Conservation (phyloP, 92 coral and sea anemone species). For the Palythoa caribaeorum region DNA sequence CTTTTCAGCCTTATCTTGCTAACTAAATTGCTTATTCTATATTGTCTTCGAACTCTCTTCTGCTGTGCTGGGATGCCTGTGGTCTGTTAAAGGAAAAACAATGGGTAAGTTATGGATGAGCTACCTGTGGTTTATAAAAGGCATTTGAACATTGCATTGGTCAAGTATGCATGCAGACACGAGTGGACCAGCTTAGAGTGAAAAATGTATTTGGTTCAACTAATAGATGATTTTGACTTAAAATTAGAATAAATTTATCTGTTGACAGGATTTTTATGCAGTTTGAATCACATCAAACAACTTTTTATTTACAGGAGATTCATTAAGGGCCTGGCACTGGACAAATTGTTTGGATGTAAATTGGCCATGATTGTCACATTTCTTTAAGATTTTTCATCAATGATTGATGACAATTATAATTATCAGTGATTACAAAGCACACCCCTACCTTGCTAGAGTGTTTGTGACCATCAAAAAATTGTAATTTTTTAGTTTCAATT, state of each 20-base stretch:
- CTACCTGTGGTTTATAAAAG: slow-evolving; percentile 15
- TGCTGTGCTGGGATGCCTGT: slow-evolving; percentile 38
- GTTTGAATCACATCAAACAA: no score
- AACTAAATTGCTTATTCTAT: slow-evolving; percentile 33
- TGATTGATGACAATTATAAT: no score
- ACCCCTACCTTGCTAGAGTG: no score
- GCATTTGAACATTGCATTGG: background rate
- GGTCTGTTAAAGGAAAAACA: slow-evolving; percentile 24
- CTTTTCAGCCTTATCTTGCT: background rate
- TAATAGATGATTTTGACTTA: background rate
- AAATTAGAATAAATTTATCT: background rate
- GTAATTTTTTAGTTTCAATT: no score
- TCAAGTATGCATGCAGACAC: background rate
- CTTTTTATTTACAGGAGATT: no score
- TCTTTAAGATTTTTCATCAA: no score
- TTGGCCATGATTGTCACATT: no score
- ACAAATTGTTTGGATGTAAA: no score
- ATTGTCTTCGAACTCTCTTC: slow-evolving; percentile 32
- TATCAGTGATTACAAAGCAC: no score
- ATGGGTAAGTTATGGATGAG: slow-evolving; percentile 21
- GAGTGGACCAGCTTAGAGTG: slow-evolving; percentile 24
- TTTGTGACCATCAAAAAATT: no score
- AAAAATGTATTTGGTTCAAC: background rate
- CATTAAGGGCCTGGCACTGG: no score
- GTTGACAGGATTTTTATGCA: background rate